Conservation (phyloP, 2,888 invertebrate species). For the Uloborus plumipes region DNA sequence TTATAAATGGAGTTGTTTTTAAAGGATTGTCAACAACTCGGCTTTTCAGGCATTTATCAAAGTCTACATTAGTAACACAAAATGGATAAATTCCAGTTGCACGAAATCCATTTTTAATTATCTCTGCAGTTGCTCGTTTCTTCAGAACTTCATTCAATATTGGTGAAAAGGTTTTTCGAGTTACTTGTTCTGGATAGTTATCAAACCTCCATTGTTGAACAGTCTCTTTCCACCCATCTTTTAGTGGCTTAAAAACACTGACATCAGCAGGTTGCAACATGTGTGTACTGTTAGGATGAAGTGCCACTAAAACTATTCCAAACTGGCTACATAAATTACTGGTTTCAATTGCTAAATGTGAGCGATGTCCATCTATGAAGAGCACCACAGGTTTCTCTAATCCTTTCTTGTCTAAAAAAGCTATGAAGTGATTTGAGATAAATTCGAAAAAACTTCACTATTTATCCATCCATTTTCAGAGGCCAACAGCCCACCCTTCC, state of each 20-base stretch:
- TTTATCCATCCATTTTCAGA: no score
- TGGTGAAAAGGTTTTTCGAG: not conserved
- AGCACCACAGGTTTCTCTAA: not conserved
- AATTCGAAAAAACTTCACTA: no score
- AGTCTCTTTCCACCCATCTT: not conserved
- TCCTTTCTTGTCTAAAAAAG: not conserved
- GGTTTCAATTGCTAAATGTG: not conserved
- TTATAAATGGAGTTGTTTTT: no score
- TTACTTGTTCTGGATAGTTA: not conserved
- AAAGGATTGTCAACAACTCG: no score
- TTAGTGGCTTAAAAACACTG: not conserved
- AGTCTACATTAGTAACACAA: no score
- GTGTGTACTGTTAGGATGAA: constrained; percentile 1
- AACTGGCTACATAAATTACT: not conserved
- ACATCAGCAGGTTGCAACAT: constrained; percentile 1
- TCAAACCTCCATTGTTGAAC: not conserved
- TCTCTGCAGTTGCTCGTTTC: not conserved
- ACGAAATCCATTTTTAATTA: constrained; percentile 2
- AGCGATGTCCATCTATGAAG: not conserved
- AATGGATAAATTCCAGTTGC: constrained; percentile 6
- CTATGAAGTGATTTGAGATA: not conserved
- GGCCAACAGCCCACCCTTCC: no score
- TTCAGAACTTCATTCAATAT: not conserved
- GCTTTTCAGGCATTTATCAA: no score
- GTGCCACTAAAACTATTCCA: not conserved